Evolutionary conservation across 2,113 vertebrate genomes (phyloP).

Genomic region (Oenanthe oenanthe): DNA sequence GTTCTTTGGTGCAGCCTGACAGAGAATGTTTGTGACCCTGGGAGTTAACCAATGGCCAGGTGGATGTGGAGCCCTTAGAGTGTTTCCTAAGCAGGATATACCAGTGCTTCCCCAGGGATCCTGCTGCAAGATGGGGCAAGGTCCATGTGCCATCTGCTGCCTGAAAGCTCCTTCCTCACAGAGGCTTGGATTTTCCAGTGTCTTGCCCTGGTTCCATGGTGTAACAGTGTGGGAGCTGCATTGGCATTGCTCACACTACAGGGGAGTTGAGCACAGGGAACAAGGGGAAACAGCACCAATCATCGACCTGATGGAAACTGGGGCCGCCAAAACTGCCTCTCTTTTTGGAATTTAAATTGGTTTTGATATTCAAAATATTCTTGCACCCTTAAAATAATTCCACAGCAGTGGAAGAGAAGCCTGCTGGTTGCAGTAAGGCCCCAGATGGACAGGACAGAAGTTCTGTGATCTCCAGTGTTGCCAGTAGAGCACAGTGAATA

Average conservation of each 20-base stretch:
- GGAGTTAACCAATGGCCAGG: background rate
- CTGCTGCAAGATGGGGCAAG: background rate
- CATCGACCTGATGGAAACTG: background rate
- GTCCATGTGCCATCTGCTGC: background rate
- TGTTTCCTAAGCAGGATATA: background rate
- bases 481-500: background rate
- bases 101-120: background rate
- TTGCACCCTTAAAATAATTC: background rate
- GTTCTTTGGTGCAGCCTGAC: background rate
- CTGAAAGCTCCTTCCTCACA: background rate
- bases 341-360: background rate
- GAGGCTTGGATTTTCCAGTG: background rate
- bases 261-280: background rate
- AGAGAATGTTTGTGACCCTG: background rate
- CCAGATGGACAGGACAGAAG: background rate
- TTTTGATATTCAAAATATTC: background rate
- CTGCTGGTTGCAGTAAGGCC: background rate
- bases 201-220: background rate
- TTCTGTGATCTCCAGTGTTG: background rate
- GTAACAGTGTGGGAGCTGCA: background rate
- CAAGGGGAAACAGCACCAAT: background rate
- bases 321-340: background rate
- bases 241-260: background rate
- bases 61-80: background rate
- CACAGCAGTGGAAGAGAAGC: background rate